Evolutionary conservation across 2,113 vertebrate genomes (phyloP), one percentile per base, ranked within the genome.

Genomic region (Sturnus vulgaris): DNA sequence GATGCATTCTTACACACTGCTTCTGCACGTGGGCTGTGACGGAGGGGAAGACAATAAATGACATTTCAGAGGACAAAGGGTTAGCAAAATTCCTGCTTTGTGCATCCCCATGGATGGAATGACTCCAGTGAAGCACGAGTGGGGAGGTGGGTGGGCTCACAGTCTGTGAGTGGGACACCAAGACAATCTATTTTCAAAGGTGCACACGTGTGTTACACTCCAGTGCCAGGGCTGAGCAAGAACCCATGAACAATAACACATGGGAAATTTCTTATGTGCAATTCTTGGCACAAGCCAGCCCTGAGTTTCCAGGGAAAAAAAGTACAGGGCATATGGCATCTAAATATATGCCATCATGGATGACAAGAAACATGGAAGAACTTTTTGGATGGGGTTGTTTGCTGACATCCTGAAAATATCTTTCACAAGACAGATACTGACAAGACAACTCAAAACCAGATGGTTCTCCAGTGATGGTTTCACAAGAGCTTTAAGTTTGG

Each of bases 371-470:
- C 64, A 81, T 24, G 72, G 88, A 93, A 75, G 88, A 95, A 90
- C 69, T 83, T 96, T 93, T 86, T 86, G 86, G 82, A 92, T 78
- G 35, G 35, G 68, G 56, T 9, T 94, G 64, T 84, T 91, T 93
- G 82, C 80, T 93, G 94, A 86, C 76, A 49, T 92, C 86, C 92
- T 70, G 88, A 88, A 94, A 94, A 90, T 93, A 90, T 66, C 91
- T 90, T 88, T 81, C 64, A 71, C 68, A 70, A 86, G 91, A 85
- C 42, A 78, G 87, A 63, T 73, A 88, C 64, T 93, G 93, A 95
- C 82, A 93, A 95, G 94, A 35, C 64, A 90, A 94, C 63, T 94
- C 88, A 61, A 95, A 94, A 59, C 56, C 94, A 96, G 94, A 93
- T 93, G 90, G 71, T 78, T 88, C 86, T 57, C n/a, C 75, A 60